phyloP scores from a whole-genome alignment of 1,140 invertebrate species.

The Brachionus manjavacas region DNA sequence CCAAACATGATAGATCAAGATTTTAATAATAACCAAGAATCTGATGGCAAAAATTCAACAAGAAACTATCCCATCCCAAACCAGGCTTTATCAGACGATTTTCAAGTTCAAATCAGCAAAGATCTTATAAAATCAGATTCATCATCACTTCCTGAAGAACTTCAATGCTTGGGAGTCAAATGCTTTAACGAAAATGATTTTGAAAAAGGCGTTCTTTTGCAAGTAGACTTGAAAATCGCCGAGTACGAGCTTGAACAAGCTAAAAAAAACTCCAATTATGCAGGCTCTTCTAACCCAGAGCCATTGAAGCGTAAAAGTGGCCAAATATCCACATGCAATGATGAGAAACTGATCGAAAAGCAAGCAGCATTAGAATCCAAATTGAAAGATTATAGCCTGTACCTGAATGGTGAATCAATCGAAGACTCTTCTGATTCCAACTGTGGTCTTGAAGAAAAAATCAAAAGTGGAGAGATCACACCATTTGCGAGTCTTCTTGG shows the following conservation, averaged over 20 bases:
- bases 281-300: neutral
- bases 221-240: constrained; percentile 36
- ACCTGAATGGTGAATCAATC: neutral
- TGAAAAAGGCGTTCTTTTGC: constrained; percentile 15
- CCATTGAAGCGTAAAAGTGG: neutral
- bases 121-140: constrained; percentile 14
- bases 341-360: neutral
- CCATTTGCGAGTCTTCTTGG: neutral
- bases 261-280: neutral
- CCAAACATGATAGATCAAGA: neutral
- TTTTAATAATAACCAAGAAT: neutral
- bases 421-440: neutral
- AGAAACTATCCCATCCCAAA: neutral
- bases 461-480: constrained; percentile 16
- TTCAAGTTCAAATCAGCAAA: constrained; percentile 12
- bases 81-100: neutral
- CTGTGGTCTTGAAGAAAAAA: neutral
- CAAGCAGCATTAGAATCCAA: constrained; percentile 8
- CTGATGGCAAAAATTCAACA: neutral
- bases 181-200: constrained; percentile 34
- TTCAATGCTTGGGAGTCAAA: neutral
- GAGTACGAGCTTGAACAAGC: constrained; percentile 20
- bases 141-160: constrained; percentile 15
- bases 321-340: neutral
- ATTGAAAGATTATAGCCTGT: neutral